These are phyloP conservation scores for Cheilosia vernalis DNA, from an alignment of 2,888 invertebrate genomes.

Conservation along the genomic window DNA sequence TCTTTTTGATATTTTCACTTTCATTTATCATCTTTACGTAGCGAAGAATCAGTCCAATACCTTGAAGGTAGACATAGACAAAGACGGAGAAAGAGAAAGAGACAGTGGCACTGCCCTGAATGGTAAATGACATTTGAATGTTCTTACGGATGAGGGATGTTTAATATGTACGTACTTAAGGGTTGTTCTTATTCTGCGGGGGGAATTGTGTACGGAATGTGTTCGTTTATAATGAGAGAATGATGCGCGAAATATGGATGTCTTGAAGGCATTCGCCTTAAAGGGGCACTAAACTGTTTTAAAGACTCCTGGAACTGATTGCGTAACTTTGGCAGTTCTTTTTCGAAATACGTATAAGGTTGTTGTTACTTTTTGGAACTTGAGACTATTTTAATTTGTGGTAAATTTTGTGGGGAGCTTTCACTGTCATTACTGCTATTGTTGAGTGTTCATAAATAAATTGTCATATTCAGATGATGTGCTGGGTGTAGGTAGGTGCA, in stretches of 20 bases:
- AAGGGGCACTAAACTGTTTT: not conserved
- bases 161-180: conserved; percentile 44
- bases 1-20: conserved; percentile 69
- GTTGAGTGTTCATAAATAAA: no score
- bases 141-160: conserved; percentile 49
- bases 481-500: no score
- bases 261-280: not conserved
- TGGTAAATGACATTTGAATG: conserved; percentile 68
- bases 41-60: conserved; percentile 3
- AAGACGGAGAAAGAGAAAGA: no score
- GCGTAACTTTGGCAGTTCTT: no score
- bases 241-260: conserved; percentile 10
- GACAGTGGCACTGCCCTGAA: conserved; percentile 41
- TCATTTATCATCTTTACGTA: conserved; percentile 63
- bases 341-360: not conserved
- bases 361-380: not conserved
- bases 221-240: conserved; percentile 35
- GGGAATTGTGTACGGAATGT: not conserved
- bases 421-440: no score
- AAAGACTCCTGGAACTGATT: conserved; percentile 6
- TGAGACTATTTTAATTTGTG: no score
- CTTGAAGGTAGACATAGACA: conserved; percentile 43
- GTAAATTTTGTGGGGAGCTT: no score
- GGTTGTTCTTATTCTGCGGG: conserved; percentile 42
- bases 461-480: no score